Evolutionary conservation across 1,140 invertebrate genomes (phyloP), one percentile per base, ranked within the genome.

Genomic region (Zophobas morio): DNA sequence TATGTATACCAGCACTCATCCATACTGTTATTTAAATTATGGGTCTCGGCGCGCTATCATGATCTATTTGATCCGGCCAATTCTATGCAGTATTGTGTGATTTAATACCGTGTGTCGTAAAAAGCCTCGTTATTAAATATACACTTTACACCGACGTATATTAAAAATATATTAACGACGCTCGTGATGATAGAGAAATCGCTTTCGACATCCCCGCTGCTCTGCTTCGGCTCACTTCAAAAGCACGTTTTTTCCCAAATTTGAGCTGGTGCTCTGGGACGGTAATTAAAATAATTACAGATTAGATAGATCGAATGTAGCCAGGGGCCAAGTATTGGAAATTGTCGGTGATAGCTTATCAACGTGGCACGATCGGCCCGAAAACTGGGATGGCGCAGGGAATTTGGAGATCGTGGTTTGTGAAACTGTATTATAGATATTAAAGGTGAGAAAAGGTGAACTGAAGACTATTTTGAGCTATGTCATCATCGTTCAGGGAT

Each of bases 11-110:
- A 66, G 39, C 60, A 66, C 60, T 37, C 60, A 66, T 66, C 60
- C 60, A 66, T 66, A 66, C 60, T 66, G 60, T 66, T 66, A 66
- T 66, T 66, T 66, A 66, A 66, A 66, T 66, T 66, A 66, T 66
- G 39, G 60, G 60, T 66, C 60, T 66, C 54, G 32, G 2, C 33
- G 37, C 39, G 37, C 60, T 66, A 66, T 66, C 60, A 66, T 46
- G 60, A 66, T 66, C 60, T 66, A 66, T 66, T 66, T 66, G 60
- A 66, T 66, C 40, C 6, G 42, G 60, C 60, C 60, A 66, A 66
- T 66, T 66, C 60, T 33, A 66, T 66, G 60, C 39, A 66, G 60
- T 42, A 66, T 66, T 66, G 42, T 66, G 39, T 42, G 60, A 66
- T 66, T 66, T 66, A 66, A 66, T 42, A 66, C 35, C 42, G 37